Evolutionary conservation across 2,888 invertebrate species (phyloP).

Genomic region (Fragum whitleyi): DNA sequence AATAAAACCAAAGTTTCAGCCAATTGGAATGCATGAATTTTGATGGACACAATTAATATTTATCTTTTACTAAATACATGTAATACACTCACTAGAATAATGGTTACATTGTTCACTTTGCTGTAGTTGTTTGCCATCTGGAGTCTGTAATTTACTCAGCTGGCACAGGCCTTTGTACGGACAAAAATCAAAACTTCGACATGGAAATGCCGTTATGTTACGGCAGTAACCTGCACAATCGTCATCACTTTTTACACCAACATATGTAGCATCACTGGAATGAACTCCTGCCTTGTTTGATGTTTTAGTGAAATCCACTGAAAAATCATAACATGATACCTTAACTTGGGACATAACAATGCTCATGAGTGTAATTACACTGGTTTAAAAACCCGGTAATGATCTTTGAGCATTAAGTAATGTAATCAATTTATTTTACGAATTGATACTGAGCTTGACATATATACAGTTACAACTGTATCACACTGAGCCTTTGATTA

Average conservation of each 20-base stretch:
- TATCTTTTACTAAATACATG: too few species aligned
- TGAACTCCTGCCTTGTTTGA: slow-evolving; percentile 49
- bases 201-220: slow-evolving; percentile 57
- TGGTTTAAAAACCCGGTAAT: too few species aligned
- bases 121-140: slow-evolving; percentile 57
- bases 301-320: slow-evolving; percentile 69
- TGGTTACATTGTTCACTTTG: slow-evolving; percentile 56
- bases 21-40: too few species aligned
- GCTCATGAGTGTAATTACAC: neutral
- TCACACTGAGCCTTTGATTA: too few species aligned
- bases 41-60: too few species aligned
- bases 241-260: slow-evolving; percentile 44
- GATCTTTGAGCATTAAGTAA: too few species aligned
- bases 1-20: too few species aligned
- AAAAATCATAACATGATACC: too few species aligned
- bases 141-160: slow-evolving; percentile 63
- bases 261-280: slow-evolving; percentile 53
- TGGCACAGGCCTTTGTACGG: slow-evolving; percentile 61
- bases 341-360: neutral
- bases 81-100: slow-evolving; percentile 66
- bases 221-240: slow-evolving; percentile 73
- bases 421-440: too few species aligned
- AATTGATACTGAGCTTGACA: too few species aligned
- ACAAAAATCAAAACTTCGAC: slow-evolving; percentile 78
- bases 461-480: too few species aligned